phyloP scores from a whole-genome alignment of 92 coral and sea anemone genomes.

The Epizoanthus stellaris region DNA sequence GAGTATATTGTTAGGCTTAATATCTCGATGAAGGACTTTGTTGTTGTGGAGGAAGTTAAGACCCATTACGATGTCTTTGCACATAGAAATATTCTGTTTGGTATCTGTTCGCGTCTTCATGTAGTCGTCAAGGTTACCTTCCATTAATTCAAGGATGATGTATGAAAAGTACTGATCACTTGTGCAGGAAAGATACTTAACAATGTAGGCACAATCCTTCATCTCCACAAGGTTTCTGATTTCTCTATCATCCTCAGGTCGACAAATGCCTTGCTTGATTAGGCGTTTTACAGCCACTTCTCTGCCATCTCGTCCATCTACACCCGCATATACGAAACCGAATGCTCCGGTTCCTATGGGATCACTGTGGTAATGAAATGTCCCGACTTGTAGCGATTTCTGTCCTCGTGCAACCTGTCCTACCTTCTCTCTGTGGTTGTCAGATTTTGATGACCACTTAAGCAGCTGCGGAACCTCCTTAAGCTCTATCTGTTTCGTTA shows the following conservation, averaged over 20 bases:
- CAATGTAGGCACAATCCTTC: constrained; percentile 48
- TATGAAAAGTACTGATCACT: constrained; percentile 15
- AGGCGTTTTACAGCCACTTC: constrained; percentile 67
- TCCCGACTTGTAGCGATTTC: constrained; percentile 37
- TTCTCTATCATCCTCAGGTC: constrained; percentile 52
- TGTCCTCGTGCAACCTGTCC: constrained; percentile 48
- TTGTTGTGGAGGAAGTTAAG: constrained; percentile 40
- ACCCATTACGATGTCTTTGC: constrained; percentile 49
- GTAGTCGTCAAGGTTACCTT: constrained; percentile 48
- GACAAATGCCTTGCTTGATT: not conserved
- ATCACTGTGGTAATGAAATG: constrained; percentile 48
- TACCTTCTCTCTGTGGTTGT: constrained; percentile 33
- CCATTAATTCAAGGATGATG: constrained; percentile 57
- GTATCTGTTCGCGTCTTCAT: constrained; percentile 5
- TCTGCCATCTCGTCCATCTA: constrained; percentile 65
- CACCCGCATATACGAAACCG: constrained; percentile 44
- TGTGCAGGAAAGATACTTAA: constrained; percentile 19
- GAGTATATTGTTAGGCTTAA: constrained; percentile 68
- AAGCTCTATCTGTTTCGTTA: constrained; percentile 11
- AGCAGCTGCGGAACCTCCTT: constrained; percentile 44
- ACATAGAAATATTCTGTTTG: not conserved
- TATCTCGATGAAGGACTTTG: constrained; percentile 62
- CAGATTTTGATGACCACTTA: constrained; percentile 58
- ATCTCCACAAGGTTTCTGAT: constrained; percentile 35
- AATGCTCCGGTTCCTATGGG: constrained; percentile 62